Evolutionary conservation across 2,797 vertebrate genomes (phyloP).

Genomic region (Pangasius djambal): DNA sequence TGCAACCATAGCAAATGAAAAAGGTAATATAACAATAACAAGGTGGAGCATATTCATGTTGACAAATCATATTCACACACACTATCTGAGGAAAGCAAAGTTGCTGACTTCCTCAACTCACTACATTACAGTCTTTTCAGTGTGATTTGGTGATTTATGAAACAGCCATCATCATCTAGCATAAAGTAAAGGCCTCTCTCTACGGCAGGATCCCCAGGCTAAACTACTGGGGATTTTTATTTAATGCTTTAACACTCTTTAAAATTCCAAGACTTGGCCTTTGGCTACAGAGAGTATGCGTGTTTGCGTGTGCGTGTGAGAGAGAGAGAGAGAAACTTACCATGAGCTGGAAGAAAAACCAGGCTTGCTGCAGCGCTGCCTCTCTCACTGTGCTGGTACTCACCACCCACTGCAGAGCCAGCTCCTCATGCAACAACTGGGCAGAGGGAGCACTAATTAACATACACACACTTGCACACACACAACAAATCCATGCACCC

Average conservation of each 20-base stretch:
- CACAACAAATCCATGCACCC: neutral
- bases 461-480: constrained; percentile 11
- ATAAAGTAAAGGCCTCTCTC: neutral
- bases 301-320: neutral
- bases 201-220: neutral
- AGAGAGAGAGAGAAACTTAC: constrained; percentile 66
- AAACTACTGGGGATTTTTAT: neutral
- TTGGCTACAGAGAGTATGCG: neutral
- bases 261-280: neutral
- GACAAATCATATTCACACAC: neutral
- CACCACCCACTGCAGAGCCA: constrained; percentile 93
- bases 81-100: neutral
- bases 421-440: constrained; percentile 89
- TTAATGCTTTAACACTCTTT: neutral
- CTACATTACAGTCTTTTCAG: neutral
- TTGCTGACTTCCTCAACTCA: neutral
- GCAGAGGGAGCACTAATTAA: constrained; percentile 18
- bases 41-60: neutral
- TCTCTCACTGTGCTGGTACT: constrained; percentile 85
- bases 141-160: neutral
- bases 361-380: constrained; percentile 86
- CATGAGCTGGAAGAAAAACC: constrained; percentile 94
- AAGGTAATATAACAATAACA: neutral
- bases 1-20: neutral
- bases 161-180: neutral